phyloP scores from a whole-genome alignment of 1,140 invertebrate genomes.

The Myzus persicae region DNA sequence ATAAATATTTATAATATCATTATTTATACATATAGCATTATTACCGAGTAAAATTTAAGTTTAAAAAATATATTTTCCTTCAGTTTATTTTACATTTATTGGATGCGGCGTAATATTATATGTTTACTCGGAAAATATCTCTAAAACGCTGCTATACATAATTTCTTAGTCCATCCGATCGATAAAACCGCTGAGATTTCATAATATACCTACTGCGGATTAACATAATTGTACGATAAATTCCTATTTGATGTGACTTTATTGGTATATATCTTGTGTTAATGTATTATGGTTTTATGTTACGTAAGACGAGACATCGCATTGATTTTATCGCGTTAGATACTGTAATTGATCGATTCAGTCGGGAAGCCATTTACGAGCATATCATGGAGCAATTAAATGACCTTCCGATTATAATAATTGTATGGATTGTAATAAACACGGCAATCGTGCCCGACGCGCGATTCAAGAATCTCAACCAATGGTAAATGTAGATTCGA shows the following conservation, averaged over 20 bases:
- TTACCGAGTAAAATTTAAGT: no score
- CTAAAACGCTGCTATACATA: background rate
- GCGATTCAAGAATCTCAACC: background rate
- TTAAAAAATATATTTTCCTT: no score
- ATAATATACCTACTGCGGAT: background rate
- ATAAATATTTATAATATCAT: background rate
- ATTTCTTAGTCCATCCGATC: background rate
- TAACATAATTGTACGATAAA: conserved; percentile 5
- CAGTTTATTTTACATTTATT: no score
- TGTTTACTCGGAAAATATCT: background rate
- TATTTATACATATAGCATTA: background rate
- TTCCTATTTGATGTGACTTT: background rate
- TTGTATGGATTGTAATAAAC: conserved; percentile 24
- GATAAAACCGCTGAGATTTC: background rate
- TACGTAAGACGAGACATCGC: conserved; percentile 22
- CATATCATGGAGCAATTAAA: conserved; percentile 29
- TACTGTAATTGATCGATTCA: background rate
- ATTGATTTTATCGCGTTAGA: conserved; percentile 22
- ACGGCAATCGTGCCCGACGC: conserved; percentile 11
- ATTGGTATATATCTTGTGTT: conserved; percentile 18
- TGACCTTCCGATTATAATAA: conserved; percentile 24
- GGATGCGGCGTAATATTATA: background rate
- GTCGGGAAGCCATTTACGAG: conserved; percentile 14
- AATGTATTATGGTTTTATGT: conserved; percentile 27
- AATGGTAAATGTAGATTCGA: background rate